phyloP scores from a whole-genome alignment of 2,113 vertebrate species.

The Apteryx mantelli region DNA sequence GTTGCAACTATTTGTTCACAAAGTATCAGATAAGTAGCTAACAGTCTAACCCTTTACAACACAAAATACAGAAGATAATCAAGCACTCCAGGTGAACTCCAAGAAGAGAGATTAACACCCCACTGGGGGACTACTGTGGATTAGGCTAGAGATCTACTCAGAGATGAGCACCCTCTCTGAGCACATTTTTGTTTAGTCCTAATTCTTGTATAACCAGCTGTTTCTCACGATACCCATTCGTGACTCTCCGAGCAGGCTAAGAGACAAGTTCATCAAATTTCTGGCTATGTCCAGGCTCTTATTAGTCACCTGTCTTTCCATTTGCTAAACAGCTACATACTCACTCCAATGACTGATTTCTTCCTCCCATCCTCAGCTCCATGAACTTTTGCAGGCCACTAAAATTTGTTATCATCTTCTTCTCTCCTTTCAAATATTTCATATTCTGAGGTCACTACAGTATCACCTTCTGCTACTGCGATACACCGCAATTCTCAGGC shows the following conservation, averaged over 20 bases:
- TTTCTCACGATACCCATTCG: neutral
- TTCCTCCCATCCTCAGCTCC: neutral
- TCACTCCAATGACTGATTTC: neutral
- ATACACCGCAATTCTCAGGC: neutral
- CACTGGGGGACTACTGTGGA: neutral
- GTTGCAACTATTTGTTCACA: neutral
- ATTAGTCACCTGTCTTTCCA: neutral
- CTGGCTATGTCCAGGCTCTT: neutral
- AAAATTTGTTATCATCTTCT: accelerated
- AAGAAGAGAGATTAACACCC: neutral
- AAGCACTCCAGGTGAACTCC: no score
- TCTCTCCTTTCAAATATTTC: neutral
- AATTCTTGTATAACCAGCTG: neutral
- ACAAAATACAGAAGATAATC: neutral
- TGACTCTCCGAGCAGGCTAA: neutral
- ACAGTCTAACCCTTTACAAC: neutral
- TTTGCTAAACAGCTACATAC: neutral
- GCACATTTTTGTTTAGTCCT: neutral
- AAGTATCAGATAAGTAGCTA: neutral
- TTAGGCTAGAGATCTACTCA: neutral
- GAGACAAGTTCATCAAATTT: neutral
- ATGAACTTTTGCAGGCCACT: neutral
- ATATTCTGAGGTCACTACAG: neutral
- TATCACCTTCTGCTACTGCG: neutral
- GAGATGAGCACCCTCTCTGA: neutral